Percentiles rank a stretch among this genome's conserved stretches.
phyloP scores from a whole-genome alignment of 1,140 invertebrate genomes.

The Diorhabda carinulata region DNA sequence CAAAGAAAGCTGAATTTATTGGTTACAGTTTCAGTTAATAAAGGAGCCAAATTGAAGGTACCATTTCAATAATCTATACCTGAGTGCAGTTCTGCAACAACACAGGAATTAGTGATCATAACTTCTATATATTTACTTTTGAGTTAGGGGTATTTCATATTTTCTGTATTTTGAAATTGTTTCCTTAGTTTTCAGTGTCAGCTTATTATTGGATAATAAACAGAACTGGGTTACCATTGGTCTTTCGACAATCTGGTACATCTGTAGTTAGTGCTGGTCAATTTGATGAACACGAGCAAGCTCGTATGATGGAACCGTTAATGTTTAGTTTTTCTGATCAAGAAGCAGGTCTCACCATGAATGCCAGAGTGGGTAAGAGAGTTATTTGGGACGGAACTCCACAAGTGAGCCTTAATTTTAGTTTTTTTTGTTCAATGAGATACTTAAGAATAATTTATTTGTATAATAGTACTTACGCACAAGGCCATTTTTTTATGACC shows the following conservation, averaged over 20 bases:
- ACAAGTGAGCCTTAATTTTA: constrained; percentile 43
- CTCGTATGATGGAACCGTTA: constrained; percentile 86
- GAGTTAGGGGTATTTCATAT: no score
- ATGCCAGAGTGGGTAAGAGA: constrained; percentile 69
- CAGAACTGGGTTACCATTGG: constrained; percentile 88
- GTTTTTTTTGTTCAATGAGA: no score
- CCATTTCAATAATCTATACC: no score
- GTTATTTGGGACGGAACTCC: constrained; percentile 61
- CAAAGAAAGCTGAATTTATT: constrained; percentile 72
- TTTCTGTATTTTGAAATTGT: not conserved
- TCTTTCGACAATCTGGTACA: constrained; percentile 87
- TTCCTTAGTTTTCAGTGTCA: constrained; percentile 66
- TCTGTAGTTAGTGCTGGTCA: constrained; percentile 82
- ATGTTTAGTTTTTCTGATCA: constrained; percentile 90
- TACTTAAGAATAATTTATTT: no score
- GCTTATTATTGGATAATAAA: constrained; percentile 95
- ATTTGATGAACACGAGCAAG: constrained; percentile 90
- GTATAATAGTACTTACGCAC: no score
- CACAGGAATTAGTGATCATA: no score
- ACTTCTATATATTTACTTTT: no score
- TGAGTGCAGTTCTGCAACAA: no score
- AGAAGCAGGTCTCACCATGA: constrained; percentile 65
- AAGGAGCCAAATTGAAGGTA: constrained; percentile 49
- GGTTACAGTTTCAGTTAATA: constrained; percentile 47
- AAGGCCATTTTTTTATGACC: no score